phyloP scores from a whole-genome alignment of 2,113 vertebrate genomes.

The Gallinago media region DNA sequence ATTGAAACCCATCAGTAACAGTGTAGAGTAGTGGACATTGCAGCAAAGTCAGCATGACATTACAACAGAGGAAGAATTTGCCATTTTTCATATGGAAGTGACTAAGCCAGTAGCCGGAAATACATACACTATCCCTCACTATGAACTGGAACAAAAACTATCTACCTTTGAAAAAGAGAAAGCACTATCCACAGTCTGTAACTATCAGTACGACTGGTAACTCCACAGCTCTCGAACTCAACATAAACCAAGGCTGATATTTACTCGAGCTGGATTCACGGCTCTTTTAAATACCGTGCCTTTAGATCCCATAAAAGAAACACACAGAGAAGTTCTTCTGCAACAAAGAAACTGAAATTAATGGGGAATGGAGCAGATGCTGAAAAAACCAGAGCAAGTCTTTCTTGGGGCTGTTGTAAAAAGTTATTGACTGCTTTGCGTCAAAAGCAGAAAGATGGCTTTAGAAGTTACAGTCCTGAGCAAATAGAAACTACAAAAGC shows the following conservation, averaged over 20 bases:
- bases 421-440: constrained; percentile 60
- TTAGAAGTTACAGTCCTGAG: constrained; percentile 70
- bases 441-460: constrained; percentile 69
- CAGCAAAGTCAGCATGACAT: background rate
- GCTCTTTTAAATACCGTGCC: background rate
- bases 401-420: constrained; percentile 47
- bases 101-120: background rate
- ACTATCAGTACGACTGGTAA: background rate
- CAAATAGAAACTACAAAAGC: constrained; percentile 72
- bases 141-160: background rate
- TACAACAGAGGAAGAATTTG: background rate
- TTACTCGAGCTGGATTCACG: background rate
- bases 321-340: background rate
- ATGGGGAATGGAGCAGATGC: constrained; percentile 49
- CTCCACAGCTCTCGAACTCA: background rate
- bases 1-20: background rate
- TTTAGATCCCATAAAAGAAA: constrained; percentile 7
- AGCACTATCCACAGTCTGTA: background rate
- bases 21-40: background rate
- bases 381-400: constrained; percentile 31
- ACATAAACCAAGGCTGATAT: background rate
- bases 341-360: constrained; percentile 62
- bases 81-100: background rate
- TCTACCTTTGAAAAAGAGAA: background rate
- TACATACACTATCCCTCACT: background rate